A percentile compares a stretch with the other conserved stretches of the same genome.
Conservation (phyloP, 2,797 vertebrate genomes). For the Neoniphon sammara region DNA sequence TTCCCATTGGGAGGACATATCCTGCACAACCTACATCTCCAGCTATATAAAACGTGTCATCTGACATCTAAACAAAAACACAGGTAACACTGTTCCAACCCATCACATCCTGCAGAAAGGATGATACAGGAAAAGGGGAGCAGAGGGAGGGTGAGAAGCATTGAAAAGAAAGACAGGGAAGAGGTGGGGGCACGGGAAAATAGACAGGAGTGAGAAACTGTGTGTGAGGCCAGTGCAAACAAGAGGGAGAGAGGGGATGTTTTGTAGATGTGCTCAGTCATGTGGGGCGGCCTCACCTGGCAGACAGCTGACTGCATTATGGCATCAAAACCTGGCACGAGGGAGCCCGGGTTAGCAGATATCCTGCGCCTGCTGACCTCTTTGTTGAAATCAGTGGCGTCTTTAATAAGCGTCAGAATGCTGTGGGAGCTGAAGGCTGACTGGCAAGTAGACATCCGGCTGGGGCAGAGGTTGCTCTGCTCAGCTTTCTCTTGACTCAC, state of each 20-base stretch:
- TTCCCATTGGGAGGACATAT: slow-evolving; percentile 80
- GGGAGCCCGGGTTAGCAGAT: slow-evolving; percentile 83
- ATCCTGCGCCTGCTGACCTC: slow-evolving; percentile 81
- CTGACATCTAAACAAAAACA: slow-evolving; percentile 85
- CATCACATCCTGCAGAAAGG: slow-evolving; percentile 75
- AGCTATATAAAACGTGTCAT: slow-evolving; percentile 85
- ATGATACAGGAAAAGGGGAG: background rate
- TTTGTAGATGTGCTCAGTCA: background rate
- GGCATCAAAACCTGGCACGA: slow-evolving; percentile 85
- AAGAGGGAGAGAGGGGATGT: background rate
- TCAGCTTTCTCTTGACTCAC: slow-evolving; percentile 76
- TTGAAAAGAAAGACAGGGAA: background rate
- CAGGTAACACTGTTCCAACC: slow-evolving; percentile 83
- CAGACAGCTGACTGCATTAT: slow-evolving; percentile 85
- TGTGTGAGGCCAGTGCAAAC: background rate
- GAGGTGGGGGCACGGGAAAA: background rate
- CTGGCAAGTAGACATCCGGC: slow-evolving; percentile 72
- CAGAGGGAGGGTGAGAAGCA: background rate
- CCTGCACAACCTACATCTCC: slow-evolving; percentile 84
- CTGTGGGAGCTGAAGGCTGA: slow-evolving; percentile 82
- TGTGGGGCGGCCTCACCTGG: slow-evolving; percentile 69
- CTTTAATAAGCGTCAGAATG: slow-evolving; percentile 57
- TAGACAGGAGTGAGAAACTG: background rate
- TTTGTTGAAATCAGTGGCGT: slow-evolving; percentile 75
- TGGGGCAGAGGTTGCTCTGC: slow-evolving; percentile 78